A percentile compares a stretch with the other conserved stretches of the same genome.
These are phyloP conservation scores for Clarias platycephalus DNA, from an alignment of 2,797 vertebrate genomes.

Conservation along the genomic window DNA sequence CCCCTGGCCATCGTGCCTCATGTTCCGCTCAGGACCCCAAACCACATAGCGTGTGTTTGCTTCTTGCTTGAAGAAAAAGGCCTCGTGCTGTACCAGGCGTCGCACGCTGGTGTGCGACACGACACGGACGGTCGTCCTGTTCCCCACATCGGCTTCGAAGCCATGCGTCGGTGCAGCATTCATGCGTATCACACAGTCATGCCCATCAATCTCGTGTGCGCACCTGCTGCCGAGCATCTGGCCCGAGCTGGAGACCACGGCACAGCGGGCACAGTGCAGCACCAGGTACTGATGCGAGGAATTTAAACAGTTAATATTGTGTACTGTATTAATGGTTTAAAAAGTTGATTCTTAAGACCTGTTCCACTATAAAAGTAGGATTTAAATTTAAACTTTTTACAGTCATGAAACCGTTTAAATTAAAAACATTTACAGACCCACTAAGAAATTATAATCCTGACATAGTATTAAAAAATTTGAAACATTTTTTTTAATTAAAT, in stretches of 20 bases:
- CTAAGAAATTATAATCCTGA: background rate
- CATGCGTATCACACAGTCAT: slow-evolving; percentile 89
- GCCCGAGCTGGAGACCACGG: slow-evolving; percentile 91
- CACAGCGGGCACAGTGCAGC: slow-evolving; percentile 78
- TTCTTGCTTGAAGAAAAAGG: slow-evolving; percentile 80
- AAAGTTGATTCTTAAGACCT: background rate
- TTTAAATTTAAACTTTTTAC: background rate
- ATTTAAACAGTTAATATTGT: background rate
- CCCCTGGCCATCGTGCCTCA: slow-evolving; percentile 83
- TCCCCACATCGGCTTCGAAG: slow-evolving; percentile 85
- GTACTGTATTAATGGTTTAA: background rate
- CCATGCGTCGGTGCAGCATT: slow-evolving; percentile 87
- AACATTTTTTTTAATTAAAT: background rate
- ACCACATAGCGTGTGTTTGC: slow-evolving; percentile 82
- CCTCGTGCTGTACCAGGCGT: slow-evolving; percentile 78
- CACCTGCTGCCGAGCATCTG: slow-evolving; percentile 83
- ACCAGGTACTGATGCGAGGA: slow-evolving; percentile 63
- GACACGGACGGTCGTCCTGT: slow-evolving; percentile 80
- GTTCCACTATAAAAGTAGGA: background rate
- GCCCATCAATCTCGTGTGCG: slow-evolving; percentile 79
- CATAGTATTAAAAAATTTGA: background rate
- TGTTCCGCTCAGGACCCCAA: slow-evolving; percentile 88
- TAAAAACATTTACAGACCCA: background rate
- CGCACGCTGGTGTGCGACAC: slow-evolving; percentile 92
- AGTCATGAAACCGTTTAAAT: background rate